These are phyloP conservation scores for Limnephilus auricula DNA, from an alignment of 2,888 invertebrate species.

Conservation along the genomic window DNA sequence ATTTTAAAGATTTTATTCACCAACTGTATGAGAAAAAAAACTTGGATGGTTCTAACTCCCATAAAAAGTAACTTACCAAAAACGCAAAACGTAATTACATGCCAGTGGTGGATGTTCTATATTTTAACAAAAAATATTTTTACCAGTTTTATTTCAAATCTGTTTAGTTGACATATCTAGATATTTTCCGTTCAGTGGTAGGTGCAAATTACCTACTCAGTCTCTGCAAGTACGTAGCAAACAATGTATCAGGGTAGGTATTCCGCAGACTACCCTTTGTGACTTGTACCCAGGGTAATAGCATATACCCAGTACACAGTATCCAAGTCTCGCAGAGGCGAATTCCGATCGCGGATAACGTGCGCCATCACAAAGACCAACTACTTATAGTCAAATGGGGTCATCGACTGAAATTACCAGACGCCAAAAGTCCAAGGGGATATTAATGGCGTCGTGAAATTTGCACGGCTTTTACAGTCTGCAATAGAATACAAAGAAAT, in stretches of 20 bases:
- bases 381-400: background rate
- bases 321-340: background rate
- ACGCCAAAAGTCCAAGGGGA: background rate
- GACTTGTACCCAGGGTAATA: background rate
- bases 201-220: background rate
- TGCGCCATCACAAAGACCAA: constrained; percentile 22
- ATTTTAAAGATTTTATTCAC: no score
- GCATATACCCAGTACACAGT: background rate
- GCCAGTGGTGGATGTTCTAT: no score
- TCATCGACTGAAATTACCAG: background rate
- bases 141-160: no score
- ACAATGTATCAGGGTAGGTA: constrained; percentile 20
- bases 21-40: no score
- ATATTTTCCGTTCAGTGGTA: background rate
- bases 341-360: constrained; percentile 29
- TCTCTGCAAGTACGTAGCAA: constrained; percentile 17
- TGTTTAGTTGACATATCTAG: background rate
- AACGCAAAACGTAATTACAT: no score
- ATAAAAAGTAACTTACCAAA: no score
- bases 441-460: background rate
- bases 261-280: constrained; percentile 16
- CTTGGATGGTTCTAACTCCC: no score
- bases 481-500: background rate
- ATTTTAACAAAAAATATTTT: no score
- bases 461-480: background rate